phyloP scores from a whole-genome alignment of 2,888 invertebrate genomes.

The Candidula unifasciata region DNA sequence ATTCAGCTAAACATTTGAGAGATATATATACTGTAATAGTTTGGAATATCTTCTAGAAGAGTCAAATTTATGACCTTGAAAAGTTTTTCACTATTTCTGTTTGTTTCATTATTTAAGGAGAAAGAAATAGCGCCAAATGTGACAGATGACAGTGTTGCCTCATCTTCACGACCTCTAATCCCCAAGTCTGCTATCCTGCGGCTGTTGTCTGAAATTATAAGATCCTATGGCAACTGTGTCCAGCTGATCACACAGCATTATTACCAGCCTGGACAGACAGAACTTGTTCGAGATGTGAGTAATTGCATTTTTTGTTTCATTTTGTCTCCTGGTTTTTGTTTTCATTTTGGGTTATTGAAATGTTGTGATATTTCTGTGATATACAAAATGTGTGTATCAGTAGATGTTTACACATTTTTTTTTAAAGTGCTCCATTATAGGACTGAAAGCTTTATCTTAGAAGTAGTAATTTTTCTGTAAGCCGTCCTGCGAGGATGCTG shows the following conservation, averaged over 20 bases:
- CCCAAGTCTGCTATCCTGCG: conserved; percentile 87
- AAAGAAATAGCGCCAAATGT: conserved; percentile 35
- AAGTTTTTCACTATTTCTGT: background rate
- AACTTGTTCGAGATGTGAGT: conserved; percentile 81
- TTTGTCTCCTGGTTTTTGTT: background rate
- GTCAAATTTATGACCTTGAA: background rate
- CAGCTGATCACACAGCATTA: conserved; percentile 86
- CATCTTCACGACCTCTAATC: conserved; percentile 81
- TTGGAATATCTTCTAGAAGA: background rate
- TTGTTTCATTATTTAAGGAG: conserved; percentile 13
- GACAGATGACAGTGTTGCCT: conserved; percentile 45
- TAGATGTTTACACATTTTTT: too few species aligned
- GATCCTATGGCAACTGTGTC: conserved; percentile 87
- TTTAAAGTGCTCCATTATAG: too few species aligned
- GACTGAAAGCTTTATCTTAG: too few species aligned
- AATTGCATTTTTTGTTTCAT: background rate
- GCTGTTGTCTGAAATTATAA: conserved; percentile 87
- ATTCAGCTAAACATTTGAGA: too few species aligned
- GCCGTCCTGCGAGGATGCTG: too few species aligned
- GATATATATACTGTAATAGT: too few species aligned
- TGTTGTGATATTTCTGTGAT: background rate
- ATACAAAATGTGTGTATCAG: background rate
- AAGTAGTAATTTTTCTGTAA: too few species aligned
- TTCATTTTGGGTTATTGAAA: background rate
- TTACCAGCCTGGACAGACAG: conserved; percentile 82